Evolutionary conservation across 53 echinoderm and acorn worm species (phyloP), one percentile per base, ranked within the genome.

Genomic region (Apostichopus leukothele): DNA sequence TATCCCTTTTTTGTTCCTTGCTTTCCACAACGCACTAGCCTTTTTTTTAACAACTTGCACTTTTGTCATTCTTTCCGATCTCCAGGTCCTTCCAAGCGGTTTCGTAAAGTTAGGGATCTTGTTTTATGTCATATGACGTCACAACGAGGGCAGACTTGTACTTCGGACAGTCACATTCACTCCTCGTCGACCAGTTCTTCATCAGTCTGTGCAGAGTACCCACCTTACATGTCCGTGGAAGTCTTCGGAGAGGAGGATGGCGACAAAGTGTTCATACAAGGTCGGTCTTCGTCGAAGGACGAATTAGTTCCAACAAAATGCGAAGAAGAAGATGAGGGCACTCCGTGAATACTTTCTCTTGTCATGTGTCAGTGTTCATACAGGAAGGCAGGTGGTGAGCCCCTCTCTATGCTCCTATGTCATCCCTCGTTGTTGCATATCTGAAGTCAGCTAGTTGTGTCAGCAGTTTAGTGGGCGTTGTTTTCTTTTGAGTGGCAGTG

Each of bases 101-200:
- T 97, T 89, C 93, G 93, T 50, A 93, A 95, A 68, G 87, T 97
- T 10, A 89, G 95, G 10, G 97, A 97, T 50, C 90, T 95, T 57
- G 93, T 97, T 90, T 92, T 95, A 78, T 89, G 93, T 26, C 94
- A 95, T 89, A 95, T 97, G 91, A 91, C 95, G n/a, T 90, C 95
- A 50, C 86, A 92, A 9, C 89, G 95, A 73, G 94, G 94, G 78
- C 91, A 94, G 67, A 90, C 92, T 0, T 91, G 90, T 18, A 90
- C 94, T 51, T 93, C 96, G 7, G 94, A 90, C 60, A 90, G 93
- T 50, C 92, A 90, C 5, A 93, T 86, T 75, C 93, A 91, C 13
- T 89, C 91, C 76, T 94, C 92, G 22, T 86, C 93, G 14, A 91
- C 91, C 13, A 86, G 90, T 89, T 87, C 91, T 25, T 90, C 92